phyloP scores from a whole-genome alignment of 2,113 vertebrate species.

The Dromas ardeola region DNA sequence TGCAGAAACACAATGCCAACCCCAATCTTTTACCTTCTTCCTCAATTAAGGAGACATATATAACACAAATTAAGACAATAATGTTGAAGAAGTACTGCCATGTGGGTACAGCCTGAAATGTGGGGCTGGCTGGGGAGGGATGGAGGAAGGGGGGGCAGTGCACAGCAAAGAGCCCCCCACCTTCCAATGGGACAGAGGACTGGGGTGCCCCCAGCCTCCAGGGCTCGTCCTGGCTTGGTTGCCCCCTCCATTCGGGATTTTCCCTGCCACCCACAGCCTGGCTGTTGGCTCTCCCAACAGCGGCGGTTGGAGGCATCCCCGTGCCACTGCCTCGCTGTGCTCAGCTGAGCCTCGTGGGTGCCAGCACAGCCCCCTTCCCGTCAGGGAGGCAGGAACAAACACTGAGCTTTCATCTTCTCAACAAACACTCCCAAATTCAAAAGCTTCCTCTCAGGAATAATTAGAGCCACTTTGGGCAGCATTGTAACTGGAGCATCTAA shows the following conservation, averaged over 20 bases:
- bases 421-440: neutral
- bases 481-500: neutral
- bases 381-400: neutral
- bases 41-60: neutral
- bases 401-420: neutral
- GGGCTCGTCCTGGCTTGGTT: neutral
- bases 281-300: neutral
- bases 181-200: neutral
- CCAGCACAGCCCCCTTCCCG: accelerated
- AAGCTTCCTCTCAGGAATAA: conserved; percentile 12
- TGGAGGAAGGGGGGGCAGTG: neutral
- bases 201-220: neutral
- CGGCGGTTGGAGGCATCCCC: neutral
- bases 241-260: accelerated
- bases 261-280: neutral
- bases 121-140: accelerated
- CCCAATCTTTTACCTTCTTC: neutral
- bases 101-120: neutral
- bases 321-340: neutral
- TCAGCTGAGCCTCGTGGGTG: accelerated
- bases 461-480: neutral
- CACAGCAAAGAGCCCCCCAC: neutral
- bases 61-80: neutral
- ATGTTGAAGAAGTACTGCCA: neutral
- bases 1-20: neutral